A percentile compares a stretch with the other conserved stretches of the same genome.
phyloP scores from a whole-genome alignment of 2,113 vertebrate species.

The Triplophysa dalaica region DNA sequence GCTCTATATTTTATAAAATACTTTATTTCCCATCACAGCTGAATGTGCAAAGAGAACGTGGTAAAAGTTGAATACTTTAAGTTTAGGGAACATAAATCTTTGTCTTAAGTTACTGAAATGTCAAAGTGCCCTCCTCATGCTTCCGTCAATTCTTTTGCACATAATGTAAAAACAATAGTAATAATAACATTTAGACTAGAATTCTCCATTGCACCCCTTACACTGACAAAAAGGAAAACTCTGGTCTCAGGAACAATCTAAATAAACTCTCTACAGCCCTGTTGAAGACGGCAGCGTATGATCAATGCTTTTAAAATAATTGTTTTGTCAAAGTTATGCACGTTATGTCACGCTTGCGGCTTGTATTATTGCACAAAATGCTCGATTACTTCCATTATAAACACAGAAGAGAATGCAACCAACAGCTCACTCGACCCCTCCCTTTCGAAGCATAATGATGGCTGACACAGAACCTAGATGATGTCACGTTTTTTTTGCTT shows the following conservation, averaged over 20 bases:
- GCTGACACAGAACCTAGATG: no score
- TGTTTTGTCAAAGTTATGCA: neutral
- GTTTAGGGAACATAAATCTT: no score
- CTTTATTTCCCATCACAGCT: neutral
- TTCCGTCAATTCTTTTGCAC: neutral
- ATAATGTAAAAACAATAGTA: constrained; percentile 12
- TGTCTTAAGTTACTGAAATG: no score
- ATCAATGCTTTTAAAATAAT: neutral
- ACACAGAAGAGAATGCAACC: no score
- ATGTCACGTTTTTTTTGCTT: no score
- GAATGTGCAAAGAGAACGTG: no score
- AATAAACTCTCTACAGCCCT: neutral
- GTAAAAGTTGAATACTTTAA: neutral
- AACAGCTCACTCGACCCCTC: no score
- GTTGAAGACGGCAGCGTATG: neutral
- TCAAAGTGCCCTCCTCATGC: no score
- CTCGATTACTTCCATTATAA: neutral
- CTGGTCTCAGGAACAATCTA: neutral
- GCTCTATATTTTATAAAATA: no score
- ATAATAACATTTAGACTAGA: neutral
- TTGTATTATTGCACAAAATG: neutral
- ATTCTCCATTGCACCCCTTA: neutral
- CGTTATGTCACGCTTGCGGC: neutral
- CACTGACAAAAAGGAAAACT: constrained; percentile 9
- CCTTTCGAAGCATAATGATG: no score